These are phyloP conservation scores for Chionodraco myersi DNA, from an alignment of 2,113 vertebrate genomes.

Conservation along the genomic window DNA sequence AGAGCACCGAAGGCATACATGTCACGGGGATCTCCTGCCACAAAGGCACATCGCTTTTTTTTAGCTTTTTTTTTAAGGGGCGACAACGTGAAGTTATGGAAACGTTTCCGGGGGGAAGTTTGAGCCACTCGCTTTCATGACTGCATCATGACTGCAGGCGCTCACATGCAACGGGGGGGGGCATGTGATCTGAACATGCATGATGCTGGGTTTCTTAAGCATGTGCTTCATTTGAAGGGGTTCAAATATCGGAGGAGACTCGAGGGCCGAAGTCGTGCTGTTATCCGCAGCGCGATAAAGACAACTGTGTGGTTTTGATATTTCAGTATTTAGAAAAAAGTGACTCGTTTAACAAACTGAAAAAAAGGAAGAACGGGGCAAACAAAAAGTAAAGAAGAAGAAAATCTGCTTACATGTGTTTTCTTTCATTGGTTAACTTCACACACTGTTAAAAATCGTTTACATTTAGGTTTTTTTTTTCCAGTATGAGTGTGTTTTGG, in stretches of 20 bases:
- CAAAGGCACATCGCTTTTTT: conserved; percentile 60
- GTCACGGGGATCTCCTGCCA: conserved; percentile 49
- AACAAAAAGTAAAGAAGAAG: conserved; percentile 14
- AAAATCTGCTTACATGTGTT: conserved; percentile 15
- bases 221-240: conserved; percentile 62
- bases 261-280: conserved; percentile 4
- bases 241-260: conserved; percentile 16
- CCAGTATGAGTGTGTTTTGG: conserved; percentile 47
- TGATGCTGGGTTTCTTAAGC: conserved; percentile 52
- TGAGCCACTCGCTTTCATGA: neutral
- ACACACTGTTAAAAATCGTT: conserved; percentile 50
- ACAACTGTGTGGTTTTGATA: neutral
- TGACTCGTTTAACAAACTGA: conserved; percentile 29
- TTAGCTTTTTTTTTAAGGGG: conserved; percentile 10
- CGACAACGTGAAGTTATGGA: conserved; percentile 15
- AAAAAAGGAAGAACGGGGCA: neutral
- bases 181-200: conserved; percentile 32
- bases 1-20: conserved; percentile 38
- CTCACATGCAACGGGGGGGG: conserved; percentile 9
- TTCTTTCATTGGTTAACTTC: conserved; percentile 44
- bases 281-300: conserved; percentile 21
- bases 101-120: neutral
- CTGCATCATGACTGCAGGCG: conserved; percentile 10
- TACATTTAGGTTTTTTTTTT: conserved; percentile 24
- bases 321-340: conserved; percentile 27